Percentiles rank a stretch among this genome's conserved stretches.
These are phyloP conservation scores for Polydrusus cervinus DNA, from an alignment of 2,888 invertebrate genomes.

Conservation along the genomic window DNA sequence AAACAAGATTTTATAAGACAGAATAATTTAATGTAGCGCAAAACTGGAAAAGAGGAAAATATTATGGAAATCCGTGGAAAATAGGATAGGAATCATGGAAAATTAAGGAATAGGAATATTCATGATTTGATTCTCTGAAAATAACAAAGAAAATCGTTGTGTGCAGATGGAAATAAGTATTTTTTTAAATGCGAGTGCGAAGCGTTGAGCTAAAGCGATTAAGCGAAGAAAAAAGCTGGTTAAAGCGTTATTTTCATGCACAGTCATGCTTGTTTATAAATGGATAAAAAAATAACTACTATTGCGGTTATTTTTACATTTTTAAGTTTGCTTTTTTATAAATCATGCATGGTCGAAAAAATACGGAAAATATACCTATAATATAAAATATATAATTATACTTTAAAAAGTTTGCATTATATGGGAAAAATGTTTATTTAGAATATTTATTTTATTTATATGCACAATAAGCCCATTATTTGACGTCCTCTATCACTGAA, in stretches of 20 bases:
- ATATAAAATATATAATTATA: too few species aligned
- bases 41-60: slow-evolving; percentile 23
- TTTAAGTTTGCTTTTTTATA: neutral
- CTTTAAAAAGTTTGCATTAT: too few species aligned
- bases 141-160: slow-evolving; percentile 37
- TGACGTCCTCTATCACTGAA: too few species aligned
- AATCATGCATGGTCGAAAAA: too few species aligned
- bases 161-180: slow-evolving; percentile 34
- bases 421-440: too few species aligned
- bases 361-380: too few species aligned
- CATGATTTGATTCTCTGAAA: slow-evolving; percentile 51
- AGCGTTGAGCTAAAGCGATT: slow-evolving; percentile 3
- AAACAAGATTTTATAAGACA: slow-evolving; percentile 19
- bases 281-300: too few species aligned
- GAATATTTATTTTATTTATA: too few species aligned
- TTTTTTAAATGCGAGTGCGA: slow-evolving; percentile 9
- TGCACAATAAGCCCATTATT: too few species aligned
- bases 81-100: slow-evolving; percentile 33
- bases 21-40: slow-evolving; percentile 19
- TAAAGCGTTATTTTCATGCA: neutral
- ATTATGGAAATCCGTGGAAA: slow-evolving; percentile 44
- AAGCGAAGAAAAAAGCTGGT: neutral
- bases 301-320: neutral
- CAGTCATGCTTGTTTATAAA: too few species aligned
- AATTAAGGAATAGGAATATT: slow-evolving; percentile 50